Percentiles rank a stretch among this genome's conserved stretches.
phyloP scores from a whole-genome alignment of 2,113 vertebrate species.

The Sylvia atricapilla region DNA sequence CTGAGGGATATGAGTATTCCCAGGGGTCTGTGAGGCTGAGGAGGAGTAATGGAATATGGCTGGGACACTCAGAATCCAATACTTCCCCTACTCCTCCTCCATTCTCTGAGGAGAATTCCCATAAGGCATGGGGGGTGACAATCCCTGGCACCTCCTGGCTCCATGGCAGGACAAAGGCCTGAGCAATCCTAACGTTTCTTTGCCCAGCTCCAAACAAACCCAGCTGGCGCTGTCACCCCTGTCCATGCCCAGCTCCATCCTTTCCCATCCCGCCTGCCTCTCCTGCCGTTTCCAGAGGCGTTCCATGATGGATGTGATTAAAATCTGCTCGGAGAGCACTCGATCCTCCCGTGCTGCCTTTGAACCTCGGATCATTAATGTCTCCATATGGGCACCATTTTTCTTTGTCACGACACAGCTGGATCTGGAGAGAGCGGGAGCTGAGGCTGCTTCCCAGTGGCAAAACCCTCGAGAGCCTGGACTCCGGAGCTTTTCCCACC shows the following conservation, averaged over 20 bases:
- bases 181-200: neutral
- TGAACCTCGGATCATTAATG: constrained; percentile 43
- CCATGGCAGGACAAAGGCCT: neutral
- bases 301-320: constrained; percentile 33
- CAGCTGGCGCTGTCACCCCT: rapidly evolving
- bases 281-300: neutral
- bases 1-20: rapidly evolving
- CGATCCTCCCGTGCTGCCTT: constrained; percentile 26
- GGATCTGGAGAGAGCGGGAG: neutral
- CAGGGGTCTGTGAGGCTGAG: rapidly evolving
- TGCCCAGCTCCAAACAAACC: no score
- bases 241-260: neutral
- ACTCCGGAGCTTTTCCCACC: neutral
- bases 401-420: constrained; percentile 40
- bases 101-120: neutral
- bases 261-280: neutral
- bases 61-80: rapidly evolving
- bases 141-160: neutral
- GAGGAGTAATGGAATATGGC: rapidly evolving
- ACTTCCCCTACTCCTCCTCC: neutral
- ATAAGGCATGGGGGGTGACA: rapidly evolving
- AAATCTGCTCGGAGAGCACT: neutral
- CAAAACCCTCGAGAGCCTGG: neutral
- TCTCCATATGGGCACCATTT: constrained; percentile 60
- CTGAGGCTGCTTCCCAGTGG: neutral